Evolutionary conservation across 2,888 invertebrate genomes (phyloP), one percentile per base, ranked within the genome.

Genomic region (Diaphora mendica): DNA sequence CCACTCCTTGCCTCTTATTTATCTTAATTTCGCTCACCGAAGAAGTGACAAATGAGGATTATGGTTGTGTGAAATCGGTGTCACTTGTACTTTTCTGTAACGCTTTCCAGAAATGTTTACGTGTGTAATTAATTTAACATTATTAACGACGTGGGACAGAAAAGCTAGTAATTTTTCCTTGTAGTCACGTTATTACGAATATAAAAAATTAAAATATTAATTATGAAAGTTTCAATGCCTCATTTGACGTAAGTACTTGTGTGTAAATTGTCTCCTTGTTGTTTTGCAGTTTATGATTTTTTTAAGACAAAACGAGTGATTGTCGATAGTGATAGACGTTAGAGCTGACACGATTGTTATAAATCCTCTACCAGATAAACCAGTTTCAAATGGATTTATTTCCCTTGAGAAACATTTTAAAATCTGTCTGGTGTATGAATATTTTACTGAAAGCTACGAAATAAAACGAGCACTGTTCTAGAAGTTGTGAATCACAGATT

Each of bases 1-100:
- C 93, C 91, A 91, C 91, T 94, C 90, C 91, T 91, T 92, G 89
- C 89, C 90, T 92, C 93, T 92, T 94, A 93, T 94, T 93, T 94
- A 94, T 94, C 93, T 94, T 94, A 93, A 94, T 94, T 94, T 94
- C 88, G 90, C 91, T 91, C 90, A 86, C 89, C 84, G 88, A 89
- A 93, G 91, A 91, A 91, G 90, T 93, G 93, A 92, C 93, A 93
- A 93, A 92, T 92, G 90, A 87, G 90, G 87, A 91, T 92, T 91
- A 91, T 88, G 87, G 86, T 84, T 87, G 86, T 87, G 89, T 89
- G 86, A 89, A 91, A 90, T 90, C 86, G 88, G 86, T 88, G 89
- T 88, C 88, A 86, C 86, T 86, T 85, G 85, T 82, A 85, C 85
- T 87, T 87, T 83, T 81, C 84, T 86, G 80, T 85, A 79, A 83